These are phyloP conservation scores for Danio rerio DNA, from an alignment of 2,113 vertebrate genomes.

Conservation along the genomic window GRCz12tu NC_133200.1:20211001-20211500, in stretches of 20 bases:
- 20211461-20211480: too few species aligned
- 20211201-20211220: constrained; percentile 61
- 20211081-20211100: not conserved
- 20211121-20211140: not conserved
- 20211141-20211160: constrained; percentile 62
- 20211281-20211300: constrained; percentile 63
- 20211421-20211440: too few species aligned
- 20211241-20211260: constrained; percentile 63
- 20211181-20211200: constrained; percentile 62
- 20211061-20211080: not conserved
- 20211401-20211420: too few species aligned
- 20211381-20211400: not conserved
- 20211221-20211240: constrained; percentile 60
- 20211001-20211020: too few species aligned
- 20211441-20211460: too few species aligned
- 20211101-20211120: not conserved
- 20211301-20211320: constrained; percentile 20
- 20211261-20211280: constrained; percentile 69
- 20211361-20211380: not conserved
- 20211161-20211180: constrained; percentile 70
- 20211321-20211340: constrained; percentile 35
- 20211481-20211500: too few species aligned
- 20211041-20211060: too few species aligned
- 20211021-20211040: too few species aligned
- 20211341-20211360: constrained; percentile 7